These are phyloP conservation scores for Argyrosomus japonicus DNA, from an alignment of 2,113 vertebrate species.

Conservation along the genomic window DNA sequence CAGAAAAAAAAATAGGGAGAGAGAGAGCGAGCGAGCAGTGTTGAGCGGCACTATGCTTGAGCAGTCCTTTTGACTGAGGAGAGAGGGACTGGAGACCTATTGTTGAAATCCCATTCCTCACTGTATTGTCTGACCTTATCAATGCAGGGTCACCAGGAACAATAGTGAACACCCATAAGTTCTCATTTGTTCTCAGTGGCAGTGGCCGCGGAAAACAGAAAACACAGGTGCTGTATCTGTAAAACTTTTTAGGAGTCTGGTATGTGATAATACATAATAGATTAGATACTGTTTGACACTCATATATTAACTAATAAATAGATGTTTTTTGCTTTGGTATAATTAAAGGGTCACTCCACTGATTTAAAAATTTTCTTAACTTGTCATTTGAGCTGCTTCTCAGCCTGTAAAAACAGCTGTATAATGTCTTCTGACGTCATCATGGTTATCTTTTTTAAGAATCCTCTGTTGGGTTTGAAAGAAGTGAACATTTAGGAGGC, in stretches of 20 bases:
- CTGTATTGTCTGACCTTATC: slow-evolving; percentile 78
- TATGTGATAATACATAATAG: not conserved
- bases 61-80: slow-evolving; percentile 76
- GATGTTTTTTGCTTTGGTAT: too few species aligned
- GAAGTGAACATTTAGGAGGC: not conserved
- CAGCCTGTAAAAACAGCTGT: too few species aligned
- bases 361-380: not conserved
- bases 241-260: not conserved
- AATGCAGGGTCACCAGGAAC: slow-evolving; percentile 59
- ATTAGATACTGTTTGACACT: not conserved
- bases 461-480: not conserved
- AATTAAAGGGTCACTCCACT: not conserved
- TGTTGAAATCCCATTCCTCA: slow-evolving; percentile 73
- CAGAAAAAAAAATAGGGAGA: slow-evolving; percentile 8
- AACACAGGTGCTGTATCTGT: slow-evolving; percentile 40
- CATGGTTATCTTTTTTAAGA: too few species aligned
- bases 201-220: not conserved
- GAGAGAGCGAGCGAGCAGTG: slow-evolving; percentile 39
- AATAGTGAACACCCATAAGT: slow-evolving; percentile 46
- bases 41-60: slow-evolving; percentile 74
- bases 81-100: slow-evolving; percentile 66
- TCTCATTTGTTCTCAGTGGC: slow-evolving; percentile 33
- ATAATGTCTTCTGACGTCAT: too few species aligned
- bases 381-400: not conserved
- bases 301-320: not conserved